A percentile compares a stretch with the other conserved stretches of the same genome.
phyloP scores from a whole-genome alignment of 2,113 vertebrate species.

The Oreotrochilus melanogaster region DNA sequence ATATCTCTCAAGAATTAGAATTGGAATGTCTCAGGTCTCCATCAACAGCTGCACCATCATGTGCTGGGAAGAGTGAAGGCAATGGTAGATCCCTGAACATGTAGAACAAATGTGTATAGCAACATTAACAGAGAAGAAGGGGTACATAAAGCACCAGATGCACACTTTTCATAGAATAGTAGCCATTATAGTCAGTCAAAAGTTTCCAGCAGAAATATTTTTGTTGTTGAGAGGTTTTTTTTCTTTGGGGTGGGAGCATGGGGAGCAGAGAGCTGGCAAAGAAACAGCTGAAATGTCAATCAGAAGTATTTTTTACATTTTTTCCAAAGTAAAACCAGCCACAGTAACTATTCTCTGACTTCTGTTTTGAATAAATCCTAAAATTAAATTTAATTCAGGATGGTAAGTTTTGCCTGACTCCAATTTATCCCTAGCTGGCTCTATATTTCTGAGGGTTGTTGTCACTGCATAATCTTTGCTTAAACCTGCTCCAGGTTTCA shows the following conservation, averaged over 20 bases:
- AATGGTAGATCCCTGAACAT: background rate
- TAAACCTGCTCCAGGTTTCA: background rate
- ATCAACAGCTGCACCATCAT: background rate
- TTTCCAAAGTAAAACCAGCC: background rate
- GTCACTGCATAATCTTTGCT: background rate
- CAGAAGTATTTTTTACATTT: background rate
- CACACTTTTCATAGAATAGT: background rate
- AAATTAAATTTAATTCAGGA: background rate
- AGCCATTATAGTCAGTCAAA: background rate
- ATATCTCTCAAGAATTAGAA: background rate
- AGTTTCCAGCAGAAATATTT: background rate
- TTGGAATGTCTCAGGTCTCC: background rate
- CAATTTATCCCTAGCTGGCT: background rate
- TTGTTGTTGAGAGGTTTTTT: background rate
- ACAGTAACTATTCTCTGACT: background rate
- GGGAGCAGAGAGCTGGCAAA: background rate
- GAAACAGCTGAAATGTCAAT: background rate
- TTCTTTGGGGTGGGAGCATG: no score
- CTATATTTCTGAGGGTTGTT: background rate
- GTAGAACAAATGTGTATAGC: accelerated
- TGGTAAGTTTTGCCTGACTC: background rate
- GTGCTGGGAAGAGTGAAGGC: background rate
- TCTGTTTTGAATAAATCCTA: background rate
- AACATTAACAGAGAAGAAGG: background rate
- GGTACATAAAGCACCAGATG: background rate